Base-by-base conservation (phyloP, 2,797 vertebrate genomes). In the Malurus leucopterus region DNA sequence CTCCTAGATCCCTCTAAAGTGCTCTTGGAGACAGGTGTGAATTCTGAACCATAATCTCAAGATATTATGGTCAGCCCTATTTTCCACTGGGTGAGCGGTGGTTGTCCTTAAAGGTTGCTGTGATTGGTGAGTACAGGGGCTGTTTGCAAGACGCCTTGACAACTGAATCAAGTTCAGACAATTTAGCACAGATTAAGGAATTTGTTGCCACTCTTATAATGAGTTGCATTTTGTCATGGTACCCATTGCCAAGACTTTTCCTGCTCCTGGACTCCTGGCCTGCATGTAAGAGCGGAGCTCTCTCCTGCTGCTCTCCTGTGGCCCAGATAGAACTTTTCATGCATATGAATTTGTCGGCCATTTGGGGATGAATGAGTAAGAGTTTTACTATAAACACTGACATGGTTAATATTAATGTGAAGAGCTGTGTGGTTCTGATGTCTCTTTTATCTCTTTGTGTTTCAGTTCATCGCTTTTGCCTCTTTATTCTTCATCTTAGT, bases 401-500 rank as follows among this genome's bases (percentile, higher is more conserved):
- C 21, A 4, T 47, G 8, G 12, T 78, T 84, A 68, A n/a, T 71
- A 58, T 81, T 78, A 70, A 63, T 50, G 12, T 47, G 78, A 88
- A 63, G 30, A 77, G 4, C 62, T 62, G 6, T 70, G 51, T 61
- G 26, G 21, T 86, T 85, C 93, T 94, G 62, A 91, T 77, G 44
- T 73, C 46, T 68, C 38, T 91, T 94, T 74, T 53, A 41, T 51
- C 82, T 91, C 88, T 95, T 94, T 96, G 71, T 90, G 63, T 95
- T 97, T 49, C 97, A 99, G 99, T 99, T 99, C 94, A 98, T 99
- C 84, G 99, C 99, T 91, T 99, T 99, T 89, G 99, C 98, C 53
- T 99, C 99, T 68, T 97, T 99, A 95, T 99, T 99, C 97, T 99
- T 99, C 98, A 99, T 99, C 96, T 96, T 99, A 96, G 99, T 99